Evolutionary conservation across 2,888 invertebrate genomes (phyloP), one percentile per base, ranked within the genome.

Genomic region (Erebia aethiops): DNA sequence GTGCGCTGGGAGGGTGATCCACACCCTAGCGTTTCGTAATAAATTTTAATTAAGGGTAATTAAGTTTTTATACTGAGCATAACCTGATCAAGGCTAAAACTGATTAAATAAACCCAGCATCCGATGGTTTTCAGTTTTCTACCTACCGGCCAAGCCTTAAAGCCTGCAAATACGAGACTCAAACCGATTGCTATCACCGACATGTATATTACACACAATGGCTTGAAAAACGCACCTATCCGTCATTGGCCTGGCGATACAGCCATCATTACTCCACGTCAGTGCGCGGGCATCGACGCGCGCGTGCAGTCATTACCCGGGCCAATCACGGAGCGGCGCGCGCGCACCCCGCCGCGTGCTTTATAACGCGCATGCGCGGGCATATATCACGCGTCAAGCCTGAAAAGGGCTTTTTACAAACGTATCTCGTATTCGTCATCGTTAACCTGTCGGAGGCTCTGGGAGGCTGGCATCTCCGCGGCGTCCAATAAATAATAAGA

Each of bases 341-440:
- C 78, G 86, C 90, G 90, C 92, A 86, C 92, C 91, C 91, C 87
- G 91, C 85, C 84, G 91, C 79, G 92, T 89, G 84, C 87, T 91
- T 92, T 91, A 92, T 90, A 85, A 82, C 85, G 83, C 86, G 85
- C 87, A 78, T 79, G 86, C 88, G 83, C 87, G 78, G 81, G 86
- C 84, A 92, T 92, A 92, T 91, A 90, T 93, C 91, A 90, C 87
- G 81, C 88, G 91, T 91, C 91, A 89, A 82, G 80, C 80, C 85
- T 84, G 84, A 84, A 89, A 91, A 87, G 87, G 85, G 84, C 86
- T 87, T 87, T 88, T 89, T 87, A 89, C 88, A 86, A 88, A 89
- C 88, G 86, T 87, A 91, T 91, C 91, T 89, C 84, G 84, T 90
- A 92, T 93, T 91, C 92, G 92, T 93, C 92, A 92, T 92, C 92